Evolutionary conservation across 2,797 vertebrate genomes (phyloP).

Genomic region (Coregonus suidteri): DNA sequence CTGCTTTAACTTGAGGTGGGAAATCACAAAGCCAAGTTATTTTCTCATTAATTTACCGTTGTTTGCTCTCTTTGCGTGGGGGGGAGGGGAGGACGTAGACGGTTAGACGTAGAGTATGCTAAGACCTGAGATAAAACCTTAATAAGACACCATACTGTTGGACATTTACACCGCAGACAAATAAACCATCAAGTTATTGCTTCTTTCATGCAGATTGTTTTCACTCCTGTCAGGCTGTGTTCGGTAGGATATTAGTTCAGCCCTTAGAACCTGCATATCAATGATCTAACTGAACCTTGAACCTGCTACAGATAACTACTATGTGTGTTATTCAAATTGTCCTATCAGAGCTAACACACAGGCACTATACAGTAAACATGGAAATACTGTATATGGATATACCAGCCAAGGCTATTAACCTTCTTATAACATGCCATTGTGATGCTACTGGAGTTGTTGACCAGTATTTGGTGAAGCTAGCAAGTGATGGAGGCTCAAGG

Average conservation of each 20-base stretch:
- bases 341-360: background rate
- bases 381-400: background rate
- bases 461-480: background rate
- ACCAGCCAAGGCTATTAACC: background rate
- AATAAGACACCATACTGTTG: conserved; percentile 79
- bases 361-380: background rate
- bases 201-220: conserved; percentile 81
- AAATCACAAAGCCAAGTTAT: conserved; percentile 89
- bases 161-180: conserved; percentile 74
- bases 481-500: background rate
- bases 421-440: background rate
- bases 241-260: conserved; percentile 73
- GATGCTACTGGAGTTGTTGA: background rate
- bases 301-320: conserved; percentile 67
- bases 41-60: conserved; percentile 89
- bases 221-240: conserved; percentile 72
- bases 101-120: conserved; percentile 70
- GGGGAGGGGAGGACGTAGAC: conserved; percentile 63
- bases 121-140: conserved; percentile 80
- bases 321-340: conserved; percentile 27
- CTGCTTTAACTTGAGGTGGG: conserved; percentile 89
- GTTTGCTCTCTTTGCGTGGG: conserved; percentile 79
- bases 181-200: conserved; percentile 67
- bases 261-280: conserved; percentile 71
- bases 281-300: conserved; percentile 67